Percentiles rank a stretch among this genome's conserved stretches.
phyloP scores from a whole-genome alignment of 2,888 invertebrate genomes.

The Pristionchus japonicus region DNA sequence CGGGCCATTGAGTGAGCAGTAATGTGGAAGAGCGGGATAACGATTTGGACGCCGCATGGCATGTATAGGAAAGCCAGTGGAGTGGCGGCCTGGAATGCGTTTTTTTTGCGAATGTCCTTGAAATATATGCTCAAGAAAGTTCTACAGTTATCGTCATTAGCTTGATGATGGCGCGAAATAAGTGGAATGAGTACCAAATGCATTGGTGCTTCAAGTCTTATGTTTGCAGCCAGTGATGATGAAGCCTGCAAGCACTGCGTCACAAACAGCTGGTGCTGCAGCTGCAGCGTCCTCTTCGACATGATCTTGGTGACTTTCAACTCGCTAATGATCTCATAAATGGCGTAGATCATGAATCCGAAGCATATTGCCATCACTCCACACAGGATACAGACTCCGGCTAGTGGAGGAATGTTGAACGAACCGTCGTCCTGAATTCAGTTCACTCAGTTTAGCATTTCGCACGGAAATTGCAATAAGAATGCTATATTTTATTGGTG shows the following conservation, averaged over 20 bases:
- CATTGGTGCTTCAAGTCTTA: no score
- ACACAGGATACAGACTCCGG: neutral
- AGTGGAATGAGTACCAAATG: no score
- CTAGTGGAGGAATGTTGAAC: neutral
- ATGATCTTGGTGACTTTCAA: neutral
- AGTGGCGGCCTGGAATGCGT: neutral
- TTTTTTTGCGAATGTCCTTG: no score
- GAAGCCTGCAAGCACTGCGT: neutral
- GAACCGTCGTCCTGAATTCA: neutral
- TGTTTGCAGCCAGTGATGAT: neutral
- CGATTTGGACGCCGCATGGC: neutral
- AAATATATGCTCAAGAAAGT: no score
- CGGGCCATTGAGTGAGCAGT: neutral
- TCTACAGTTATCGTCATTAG: no score
- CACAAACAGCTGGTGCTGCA: neutral
- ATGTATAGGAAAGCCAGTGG: neutral
- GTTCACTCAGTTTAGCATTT: neutral
- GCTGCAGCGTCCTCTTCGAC: neutral
- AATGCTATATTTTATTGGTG: no score
- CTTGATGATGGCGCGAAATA: no score
- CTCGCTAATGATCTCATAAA: neutral
- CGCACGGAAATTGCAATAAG: neutral
- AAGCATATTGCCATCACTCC: neutral
- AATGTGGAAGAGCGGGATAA: neutral
- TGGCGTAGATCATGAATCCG: neutral